Evolutionary conservation across 2,797 vertebrate genomes (phyloP).

Genomic region (Cirrhinus molitorella): DNA sequence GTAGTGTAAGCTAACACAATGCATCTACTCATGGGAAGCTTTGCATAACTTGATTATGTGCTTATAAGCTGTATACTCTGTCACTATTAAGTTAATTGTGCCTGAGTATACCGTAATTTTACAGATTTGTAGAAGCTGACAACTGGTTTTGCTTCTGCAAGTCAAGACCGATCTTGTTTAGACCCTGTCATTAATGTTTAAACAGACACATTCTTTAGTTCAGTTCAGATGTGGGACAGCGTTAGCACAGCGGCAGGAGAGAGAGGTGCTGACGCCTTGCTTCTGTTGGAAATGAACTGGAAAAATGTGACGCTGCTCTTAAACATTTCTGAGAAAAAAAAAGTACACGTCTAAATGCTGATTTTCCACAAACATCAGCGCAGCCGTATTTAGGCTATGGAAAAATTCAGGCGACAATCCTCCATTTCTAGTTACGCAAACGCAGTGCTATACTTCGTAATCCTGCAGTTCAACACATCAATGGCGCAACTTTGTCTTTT

Average conservation of each 20-base stretch:
- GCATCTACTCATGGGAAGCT: background rate
- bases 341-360: background rate
- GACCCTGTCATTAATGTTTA: constrained; percentile 52
- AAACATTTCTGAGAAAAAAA: constrained; percentile 1
- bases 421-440: background rate
- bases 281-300: constrained; percentile 27
- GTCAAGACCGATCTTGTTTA: constrained; percentile 55
- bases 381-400: constrained; percentile 9
- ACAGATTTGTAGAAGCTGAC: constrained; percentile 5
- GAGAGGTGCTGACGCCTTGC: background rate
- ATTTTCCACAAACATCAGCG: constrained; percentile 45
- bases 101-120: background rate
- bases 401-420: background rate
- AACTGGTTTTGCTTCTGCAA: constrained; percentile 64
- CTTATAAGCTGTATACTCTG: background rate
- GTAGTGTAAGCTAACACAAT: background rate
- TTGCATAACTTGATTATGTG: background rate
- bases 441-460: background rate
- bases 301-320: constrained; percentile 29
- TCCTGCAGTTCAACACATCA: background rate
- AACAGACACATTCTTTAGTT: constrained; percentile 39
- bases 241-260: background rate
- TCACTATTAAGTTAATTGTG: background rate
- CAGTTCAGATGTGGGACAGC: constrained; percentile 23
- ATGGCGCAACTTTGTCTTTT: background rate